phyloP scores from a whole-genome alignment of 2,888 invertebrate genomes.

The Physocephala rufipes region DNA sequence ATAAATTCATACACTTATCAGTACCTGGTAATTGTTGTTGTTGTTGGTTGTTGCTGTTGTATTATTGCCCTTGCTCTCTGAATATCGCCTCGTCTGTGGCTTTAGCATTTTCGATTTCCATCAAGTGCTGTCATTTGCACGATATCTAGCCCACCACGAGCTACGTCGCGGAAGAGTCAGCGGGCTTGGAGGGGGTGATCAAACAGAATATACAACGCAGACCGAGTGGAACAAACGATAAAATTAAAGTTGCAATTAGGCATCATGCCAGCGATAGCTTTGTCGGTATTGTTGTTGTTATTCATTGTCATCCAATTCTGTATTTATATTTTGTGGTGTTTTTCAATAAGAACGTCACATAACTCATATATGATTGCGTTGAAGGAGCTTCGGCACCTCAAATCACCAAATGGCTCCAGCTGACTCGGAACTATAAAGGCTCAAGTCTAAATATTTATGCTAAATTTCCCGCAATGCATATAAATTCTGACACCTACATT shows the following conservation, averaged over 20 bases:
- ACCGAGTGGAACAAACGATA: slow-evolving; percentile 4
- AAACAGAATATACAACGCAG: neutral
- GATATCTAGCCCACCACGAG: no score
- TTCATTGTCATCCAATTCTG: neutral
- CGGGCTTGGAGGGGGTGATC: neutral
- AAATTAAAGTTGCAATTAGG: slow-evolving; percentile 4
- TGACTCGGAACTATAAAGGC: no score
- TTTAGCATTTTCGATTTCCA: slow-evolving; percentile 23
- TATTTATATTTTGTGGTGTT: neutral
- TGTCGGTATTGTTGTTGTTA: neutral
- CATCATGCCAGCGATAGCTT: neutral
- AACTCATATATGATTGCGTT: no score
- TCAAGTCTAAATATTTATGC: no score
- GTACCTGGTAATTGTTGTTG: neutral
- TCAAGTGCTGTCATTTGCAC: slow-evolving; percentile 9
- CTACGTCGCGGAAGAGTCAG: neutral
- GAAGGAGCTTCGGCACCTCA: no score
- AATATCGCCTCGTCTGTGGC: neutral
- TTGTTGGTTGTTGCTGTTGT: no score
- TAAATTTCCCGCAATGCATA: no score
- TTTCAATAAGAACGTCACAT: no score
- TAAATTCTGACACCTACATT: no score
- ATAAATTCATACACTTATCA: slow-evolving; percentile 15
- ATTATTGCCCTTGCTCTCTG: no score
- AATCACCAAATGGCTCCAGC: no score